phyloP scores from a whole-genome alignment of 2,888 invertebrate species.

The Dilophus febrilis region DNA sequence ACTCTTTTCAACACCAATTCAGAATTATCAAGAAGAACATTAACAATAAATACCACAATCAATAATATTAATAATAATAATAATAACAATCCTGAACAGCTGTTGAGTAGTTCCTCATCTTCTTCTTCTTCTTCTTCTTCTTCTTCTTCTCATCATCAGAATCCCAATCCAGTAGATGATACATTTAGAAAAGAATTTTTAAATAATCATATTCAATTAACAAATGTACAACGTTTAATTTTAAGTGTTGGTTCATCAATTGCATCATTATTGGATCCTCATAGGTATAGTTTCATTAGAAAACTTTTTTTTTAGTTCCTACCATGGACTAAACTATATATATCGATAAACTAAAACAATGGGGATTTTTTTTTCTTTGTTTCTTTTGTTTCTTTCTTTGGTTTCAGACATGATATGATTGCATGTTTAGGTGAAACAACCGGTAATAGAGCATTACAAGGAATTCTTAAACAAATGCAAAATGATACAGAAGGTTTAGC shows the following conservation, averaged over 20 bases:
- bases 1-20: too few species aligned
- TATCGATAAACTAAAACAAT: too few species aligned
- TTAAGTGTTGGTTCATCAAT: conserved; percentile 77
- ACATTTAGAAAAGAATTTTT: conserved; percentile 44
- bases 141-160: too few species aligned
- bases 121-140: too few species aligned
- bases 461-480: conserved; percentile 61
- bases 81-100: too few species aligned
- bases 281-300: conserved; percentile 30
- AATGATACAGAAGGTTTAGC: conserved; percentile 56
- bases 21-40: too few species aligned
- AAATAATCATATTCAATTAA: conserved; percentile 45
- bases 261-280: conserved; percentile 65
- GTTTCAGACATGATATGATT: conserved; percentile 68
- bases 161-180: conserved; percentile 14
- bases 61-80: too few species aligned
- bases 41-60: too few species aligned
- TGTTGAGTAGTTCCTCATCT: too few species aligned
- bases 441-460: conserved; percentile 48
- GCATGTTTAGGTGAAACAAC: conserved; percentile 89
- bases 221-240: conserved; percentile 54
- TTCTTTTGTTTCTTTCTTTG: conserved; percentile 10
- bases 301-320: too few species aligned
- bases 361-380: conserved; percentile 1
- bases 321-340: too few species aligned